These are phyloP conservation scores for Nesometra sesokonis DNA, from an alignment of 35 echinoderm and acorn worm genomes.

Conservation along the genomic window DNA sequence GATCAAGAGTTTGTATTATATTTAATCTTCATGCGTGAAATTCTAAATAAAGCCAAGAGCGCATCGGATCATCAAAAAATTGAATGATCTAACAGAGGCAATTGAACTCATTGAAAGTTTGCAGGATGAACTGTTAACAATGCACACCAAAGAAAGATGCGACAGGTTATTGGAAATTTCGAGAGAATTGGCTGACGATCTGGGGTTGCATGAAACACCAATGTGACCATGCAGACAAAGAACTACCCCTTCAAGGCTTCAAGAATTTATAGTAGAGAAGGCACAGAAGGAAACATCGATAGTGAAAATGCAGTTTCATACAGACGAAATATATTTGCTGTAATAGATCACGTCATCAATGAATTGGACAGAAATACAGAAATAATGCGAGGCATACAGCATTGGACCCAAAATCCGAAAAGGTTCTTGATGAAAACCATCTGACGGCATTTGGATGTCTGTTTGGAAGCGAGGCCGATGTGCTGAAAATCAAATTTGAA, in stretches of 20 bases:
- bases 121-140: not conserved
- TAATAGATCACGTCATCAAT: too few relatives aligned
- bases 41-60: not conserved
- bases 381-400: not conserved
- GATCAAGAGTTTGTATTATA: not conserved
- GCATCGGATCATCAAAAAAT: not conserved
- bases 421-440: not conserved
- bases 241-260: too few relatives aligned
- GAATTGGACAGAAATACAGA: too few relatives aligned
- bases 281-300: too few relatives aligned
- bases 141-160: not conserved
- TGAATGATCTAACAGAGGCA: not conserved
- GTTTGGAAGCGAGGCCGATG: not conserved
- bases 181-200: not conserved
- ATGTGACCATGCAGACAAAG: too few relatives aligned
- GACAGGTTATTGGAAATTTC: not conserved
- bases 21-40: not conserved
- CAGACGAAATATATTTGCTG: too few relatives aligned
- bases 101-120: not conserved
- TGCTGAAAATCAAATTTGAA: not conserved
- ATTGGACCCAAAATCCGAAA: not conserved
- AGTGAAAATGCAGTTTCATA: too few relatives aligned
- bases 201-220: too few relatives aligned
- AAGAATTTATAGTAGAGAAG: too few relatives aligned
- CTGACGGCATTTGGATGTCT: not conserved